Evolutionary conservation across 2,113 vertebrate species (phyloP), one percentile per base, ranked within the genome.

Genomic region (Xyliphius kryptos): DNA sequence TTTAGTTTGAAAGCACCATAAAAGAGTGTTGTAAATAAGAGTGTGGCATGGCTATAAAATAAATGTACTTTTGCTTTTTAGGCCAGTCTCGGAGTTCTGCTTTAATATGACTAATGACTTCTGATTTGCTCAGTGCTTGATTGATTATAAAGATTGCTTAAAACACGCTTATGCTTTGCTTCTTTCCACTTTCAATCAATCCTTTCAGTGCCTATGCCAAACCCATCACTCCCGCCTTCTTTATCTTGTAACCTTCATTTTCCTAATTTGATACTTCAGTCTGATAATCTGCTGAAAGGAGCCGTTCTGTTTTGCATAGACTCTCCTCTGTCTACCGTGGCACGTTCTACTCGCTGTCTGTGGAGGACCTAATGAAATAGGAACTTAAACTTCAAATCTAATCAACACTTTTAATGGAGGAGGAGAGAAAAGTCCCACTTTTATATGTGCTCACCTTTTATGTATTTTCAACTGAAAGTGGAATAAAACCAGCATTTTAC

Each of bases 181-280:
- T 46, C 61, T 65, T 68, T 73, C 56, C 61, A 73, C 61, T 65
- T 69, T 69, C 61, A 65, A 51, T 68, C 71, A 60, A 43, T 64
- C 22, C 43, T 61, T 68, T 68, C 66, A 68, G 36, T 36, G 8
- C 70, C 57, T 41, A 37, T 12, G 9, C 40, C 52, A 37, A 47
- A 44, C 53, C 52, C 47, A 53, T 47, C 48, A 19, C 38, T 53
- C 48, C 22, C 2, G 60, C 51, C 55, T 32, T 43, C 56, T 61
- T 60, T 69, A 56, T 73, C 61, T 65, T 26, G 38, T 62, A 52
- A 22, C 22, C 65, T 58, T 67, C 59, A 44, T 52, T 72, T 67
- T 52, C 8, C 61, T 73, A 68, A 65, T 73, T 68, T 65, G 66
- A 72, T 72, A 47, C 57, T 68, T 68, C 46, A 66, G 61, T 60